A percentile compares a stretch with the other conserved stretches of the same genome.
Evolutionary conservation across 2,888 invertebrate species (phyloP).

Genomic region (Drosophila borborema): DNA sequence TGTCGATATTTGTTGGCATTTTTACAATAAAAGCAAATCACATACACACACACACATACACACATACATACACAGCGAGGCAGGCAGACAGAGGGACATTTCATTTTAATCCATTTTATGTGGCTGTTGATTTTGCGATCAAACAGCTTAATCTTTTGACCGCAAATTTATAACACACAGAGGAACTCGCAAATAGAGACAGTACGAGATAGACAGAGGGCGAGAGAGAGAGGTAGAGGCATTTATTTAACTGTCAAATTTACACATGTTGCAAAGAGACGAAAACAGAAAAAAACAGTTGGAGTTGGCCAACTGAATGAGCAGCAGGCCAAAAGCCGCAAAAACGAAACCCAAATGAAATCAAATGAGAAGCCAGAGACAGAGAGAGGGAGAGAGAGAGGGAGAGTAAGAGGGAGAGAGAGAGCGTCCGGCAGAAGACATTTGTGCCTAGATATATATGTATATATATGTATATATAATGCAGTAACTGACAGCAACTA

Average conservation of each 20-base stretch:
- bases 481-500: conserved; percentile 16
- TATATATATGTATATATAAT: conserved; percentile 4
- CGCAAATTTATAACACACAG: conserved; percentile 69
- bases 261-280: conserved; percentile 65
- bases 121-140: conserved; percentile 78
- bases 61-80: neutral
- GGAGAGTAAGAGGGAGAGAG: neutral
- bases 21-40: conserved; percentile 1
- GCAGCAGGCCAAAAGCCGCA: conserved; percentile 60
- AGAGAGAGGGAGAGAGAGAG: neutral
- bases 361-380: conserved; percentile 66
- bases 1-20: conserved; percentile 43
- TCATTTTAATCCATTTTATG: conserved; percentile 77
- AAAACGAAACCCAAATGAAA: conserved; percentile 67
- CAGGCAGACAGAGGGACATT: conserved; percentile 41
- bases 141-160: conserved; percentile 77
- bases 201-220: neutral
- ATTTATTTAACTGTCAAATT: conserved; percentile 75
- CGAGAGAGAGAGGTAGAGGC: conserved; percentile 12
- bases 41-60: neutral
- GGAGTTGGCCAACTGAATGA: conserved; percentile 5
- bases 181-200: conserved; percentile 19
- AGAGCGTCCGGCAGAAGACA: conserved; percentile 7
- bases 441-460: conserved; percentile 24
- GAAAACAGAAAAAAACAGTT: conserved; percentile 25